Evolutionary conservation across 2,797 vertebrate genomes (phyloP), one percentile per base, ranked within the genome.

Genomic region (Manis javanica): DNA sequence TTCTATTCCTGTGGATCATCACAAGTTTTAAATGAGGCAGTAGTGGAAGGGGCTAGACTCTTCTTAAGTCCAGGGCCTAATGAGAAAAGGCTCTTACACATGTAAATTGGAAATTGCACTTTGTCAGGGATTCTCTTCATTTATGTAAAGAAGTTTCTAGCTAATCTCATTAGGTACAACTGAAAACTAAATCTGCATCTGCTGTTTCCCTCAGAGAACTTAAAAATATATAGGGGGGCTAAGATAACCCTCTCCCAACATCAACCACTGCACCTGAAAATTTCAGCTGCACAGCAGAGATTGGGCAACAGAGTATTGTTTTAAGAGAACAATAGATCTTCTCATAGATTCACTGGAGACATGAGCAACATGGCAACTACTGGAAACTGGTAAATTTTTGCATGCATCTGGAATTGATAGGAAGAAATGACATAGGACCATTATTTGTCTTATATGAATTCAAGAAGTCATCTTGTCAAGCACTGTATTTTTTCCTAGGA

Each of bases 381-480:
- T 97, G 97, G 31, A 94, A 97, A 97, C 93, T 97, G 91, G 93
- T 96, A 93, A 96, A 82, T 94, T 72, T 97, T 95, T 93, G 37
- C 61, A 81, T 94, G 77, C 98, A 98, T 97, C 98, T 98, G 97
- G 98, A 97, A 98, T 92, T 97, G 96, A 97, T 97, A 97, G 95
- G 97, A 97, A 96, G 89, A 97, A 97, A 96, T 96, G 95, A 93
- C 97, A 96, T 85, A 95, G 94, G 87, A 88, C 91, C 51, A 96
- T 96, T 98, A 97, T 97, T 97, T 96, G 95, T 92, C 97, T 97
- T 97, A 93, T 96, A 97, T 81, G 90, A 93, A 97, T 97, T 98
- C 96, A 97, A 95, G 97, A 97, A 97, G 87, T 94, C 96, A 90
- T 96, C 94, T 95, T 97, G 96, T 96, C 78, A 46, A 92, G 78